phyloP scores from a whole-genome alignment of 2,888 invertebrate species.

The Graphium colonna region DNA sequence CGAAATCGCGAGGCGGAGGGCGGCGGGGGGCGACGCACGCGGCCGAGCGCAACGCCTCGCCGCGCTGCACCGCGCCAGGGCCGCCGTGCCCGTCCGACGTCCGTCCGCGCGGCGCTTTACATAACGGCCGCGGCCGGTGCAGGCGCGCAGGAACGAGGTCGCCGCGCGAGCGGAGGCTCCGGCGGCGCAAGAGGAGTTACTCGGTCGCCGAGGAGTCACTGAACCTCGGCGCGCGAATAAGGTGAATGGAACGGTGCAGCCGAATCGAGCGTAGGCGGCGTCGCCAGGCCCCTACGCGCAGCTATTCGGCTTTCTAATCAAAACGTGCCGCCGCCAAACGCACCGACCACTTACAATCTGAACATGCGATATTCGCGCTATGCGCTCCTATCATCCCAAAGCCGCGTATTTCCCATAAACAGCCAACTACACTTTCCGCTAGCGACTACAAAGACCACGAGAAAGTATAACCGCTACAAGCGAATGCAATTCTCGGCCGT shows the following conservation, averaged over 20 bases:
- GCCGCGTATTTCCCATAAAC: no score
- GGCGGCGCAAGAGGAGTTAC: slow-evolving; percentile 64
- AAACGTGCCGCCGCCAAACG: slow-evolving; percentile 41
- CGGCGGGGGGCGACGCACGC: slow-evolving; percentile 72
- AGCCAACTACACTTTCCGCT: no score
- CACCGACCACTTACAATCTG: no score
- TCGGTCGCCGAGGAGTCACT: slow-evolving; percentile 70
- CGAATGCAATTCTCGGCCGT: neutral
- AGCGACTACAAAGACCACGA: no score
- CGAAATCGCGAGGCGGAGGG: slow-evolving; percentile 46
- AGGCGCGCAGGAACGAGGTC: slow-evolving; percentile 65
- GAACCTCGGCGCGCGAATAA: slow-evolving; percentile 72
- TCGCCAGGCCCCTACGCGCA: slow-evolving; percentile 47
- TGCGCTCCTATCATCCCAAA: no score
- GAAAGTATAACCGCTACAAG: no score
- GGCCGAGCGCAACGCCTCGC: slow-evolving; percentile 69
- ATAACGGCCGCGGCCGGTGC: slow-evolving; percentile 54
- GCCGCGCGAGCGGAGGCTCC: slow-evolving; percentile 58
- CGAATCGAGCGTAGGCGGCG: slow-evolving; percentile 55
- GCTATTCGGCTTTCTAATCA: slow-evolving; percentile 69
- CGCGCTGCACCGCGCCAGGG: slow-evolving; percentile 62
- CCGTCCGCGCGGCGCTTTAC: slow-evolving; percentile 58
- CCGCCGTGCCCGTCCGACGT: no score
- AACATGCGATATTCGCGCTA: no score
- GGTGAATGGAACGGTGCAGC: slow-evolving; percentile 77